These are phyloP conservation scores for Brachionus asplanchnoidis DNA, from an alignment of 1,140 invertebrate species.

Conservation along the genomic window DNA sequence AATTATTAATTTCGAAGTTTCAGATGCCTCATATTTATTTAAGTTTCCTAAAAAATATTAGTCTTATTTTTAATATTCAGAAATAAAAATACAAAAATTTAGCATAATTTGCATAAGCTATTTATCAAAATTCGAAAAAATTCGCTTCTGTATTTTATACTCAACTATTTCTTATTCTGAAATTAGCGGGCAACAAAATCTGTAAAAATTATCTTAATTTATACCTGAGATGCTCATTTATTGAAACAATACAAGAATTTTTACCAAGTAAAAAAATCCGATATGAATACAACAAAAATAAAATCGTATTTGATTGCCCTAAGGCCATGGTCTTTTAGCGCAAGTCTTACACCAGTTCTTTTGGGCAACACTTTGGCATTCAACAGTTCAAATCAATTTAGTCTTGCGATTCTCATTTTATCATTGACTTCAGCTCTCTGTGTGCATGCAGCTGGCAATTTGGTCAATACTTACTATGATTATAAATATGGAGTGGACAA, in stretches of 20 bases:
- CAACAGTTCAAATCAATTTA: conserved; percentile 69
- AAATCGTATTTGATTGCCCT: conserved; percentile 71
- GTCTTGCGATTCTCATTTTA: conserved; percentile 69
- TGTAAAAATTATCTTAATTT: neutral
- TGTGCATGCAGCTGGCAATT: conserved; percentile 87
- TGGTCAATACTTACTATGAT: conserved; percentile 80
- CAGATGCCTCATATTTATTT: no score
- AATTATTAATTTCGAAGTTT: no score
- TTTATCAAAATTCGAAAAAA: neutral
- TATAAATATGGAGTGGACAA: conserved; percentile 60
- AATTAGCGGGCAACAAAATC: neutral
- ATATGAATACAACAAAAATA: neutral
- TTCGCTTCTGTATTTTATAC: neutral
- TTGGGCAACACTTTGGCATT: conserved; percentile 79
- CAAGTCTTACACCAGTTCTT: conserved; percentile 79
- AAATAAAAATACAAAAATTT: neutral
- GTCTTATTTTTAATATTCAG: neutral
- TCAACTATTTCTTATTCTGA: neutral
- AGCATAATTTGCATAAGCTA: neutral
- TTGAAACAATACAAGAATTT: neutral
- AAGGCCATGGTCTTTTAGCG: conserved; percentile 84
- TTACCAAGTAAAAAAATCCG: neutral
- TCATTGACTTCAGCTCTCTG: conserved; percentile 78
- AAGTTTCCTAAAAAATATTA: neutral
- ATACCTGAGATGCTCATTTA: neutral